Base-by-base conservation (phyloP, 2,797 vertebrate genomes). In the Propithecus deckenii region DNA sequence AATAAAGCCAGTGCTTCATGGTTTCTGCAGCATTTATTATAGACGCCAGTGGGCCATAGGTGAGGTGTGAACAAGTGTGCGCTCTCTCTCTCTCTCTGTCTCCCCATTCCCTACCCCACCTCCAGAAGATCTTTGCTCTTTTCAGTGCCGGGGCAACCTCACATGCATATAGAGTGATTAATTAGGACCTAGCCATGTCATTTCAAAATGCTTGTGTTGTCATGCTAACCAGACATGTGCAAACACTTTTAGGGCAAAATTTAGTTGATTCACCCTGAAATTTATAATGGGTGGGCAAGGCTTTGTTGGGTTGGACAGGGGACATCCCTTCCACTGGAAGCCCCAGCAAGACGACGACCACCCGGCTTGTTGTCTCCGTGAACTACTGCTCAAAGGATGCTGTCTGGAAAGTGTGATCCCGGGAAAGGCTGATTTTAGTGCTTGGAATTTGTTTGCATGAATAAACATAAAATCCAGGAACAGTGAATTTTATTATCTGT, bases 101-200 rank as follows among this genome's bases (percentile, higher is more conserved):
- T n/a, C 32, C 6, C 13, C 5, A 2, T 9, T 17, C 0, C 1
- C 1, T 5, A 5, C 8, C 7, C n/a, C 57, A 25, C 30, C 17
- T 18, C n/a, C 32, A 32, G 55, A 57, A 65, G 8, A 76, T n/a
- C 43, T 15, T 55, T 78, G 41, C 1, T 79, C 32, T 63, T 25
- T 59, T 3, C 18, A 32, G 63, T 3, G 15, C 30, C n/a, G 11
- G 41, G 43, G 46, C 10, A 57, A 50, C 35, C 22, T 90, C 41
- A 5, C 32, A 4, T 32, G 25, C 12, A 75, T 43, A n/a, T n/a
- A n/a, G 7, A 28, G 9, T 2, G n/a, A 59, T 7, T 41, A 35
- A 25, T n/a, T 63, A 35, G 20, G 12, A 48, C 25, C 63, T 59
- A 30, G 61, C 74, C 48, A 0, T 52, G 69, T 59, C 59, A 52